Evolutionary conservation across 1,140 invertebrate genomes (phyloP).

Genomic region (Drosophila hydei): DNA sequence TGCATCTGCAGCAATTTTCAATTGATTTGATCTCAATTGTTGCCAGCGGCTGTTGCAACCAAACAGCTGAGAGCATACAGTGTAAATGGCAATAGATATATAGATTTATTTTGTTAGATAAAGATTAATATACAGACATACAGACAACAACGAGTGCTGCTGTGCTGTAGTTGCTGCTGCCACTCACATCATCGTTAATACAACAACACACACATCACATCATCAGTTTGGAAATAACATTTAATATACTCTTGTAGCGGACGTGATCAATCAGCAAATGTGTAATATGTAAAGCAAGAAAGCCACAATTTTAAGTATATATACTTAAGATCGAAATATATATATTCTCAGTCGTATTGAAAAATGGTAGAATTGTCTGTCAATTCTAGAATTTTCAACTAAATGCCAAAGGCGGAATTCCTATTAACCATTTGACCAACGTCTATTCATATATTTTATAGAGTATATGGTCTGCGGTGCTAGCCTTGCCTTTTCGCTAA

Average conservation of each 20-base stretch:
- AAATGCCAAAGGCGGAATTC: no score
- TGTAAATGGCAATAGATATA: background rate
- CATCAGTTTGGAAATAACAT: slow-evolving; percentile 58
- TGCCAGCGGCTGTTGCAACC: background rate
- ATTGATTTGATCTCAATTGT: slow-evolving; percentile 20
- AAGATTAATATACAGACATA: slow-evolving; percentile 6
- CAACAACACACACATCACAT: slow-evolving; percentile 52
- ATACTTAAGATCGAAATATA: no score
- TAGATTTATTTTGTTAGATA: slow-evolving; percentile 11
- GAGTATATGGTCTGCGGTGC: background rate
- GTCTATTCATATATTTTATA: background rate
- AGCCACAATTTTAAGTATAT: no score
- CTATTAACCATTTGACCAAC: no score
- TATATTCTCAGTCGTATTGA: no score
- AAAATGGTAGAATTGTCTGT: no score
- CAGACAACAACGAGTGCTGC: slow-evolving; percentile 19
- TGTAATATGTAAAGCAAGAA: no score
- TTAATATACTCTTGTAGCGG: slow-evolving; percentile 2
- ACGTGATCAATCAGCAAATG: no score
- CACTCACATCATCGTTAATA: slow-evolving; percentile 31
- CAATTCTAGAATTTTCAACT: no score
- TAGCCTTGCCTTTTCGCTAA: slow-evolving; percentile 12
- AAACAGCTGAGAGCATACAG: background rate
- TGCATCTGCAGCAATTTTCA: slow-evolving; percentile 13
- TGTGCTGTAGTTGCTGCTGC: slow-evolving; percentile 27